A percentile compares a stretch with the other conserved stretches of the same genome.
Evolutionary conservation across 2,797 vertebrate species (phyloP).

Genomic region (Heliangelus exortis): DNA sequence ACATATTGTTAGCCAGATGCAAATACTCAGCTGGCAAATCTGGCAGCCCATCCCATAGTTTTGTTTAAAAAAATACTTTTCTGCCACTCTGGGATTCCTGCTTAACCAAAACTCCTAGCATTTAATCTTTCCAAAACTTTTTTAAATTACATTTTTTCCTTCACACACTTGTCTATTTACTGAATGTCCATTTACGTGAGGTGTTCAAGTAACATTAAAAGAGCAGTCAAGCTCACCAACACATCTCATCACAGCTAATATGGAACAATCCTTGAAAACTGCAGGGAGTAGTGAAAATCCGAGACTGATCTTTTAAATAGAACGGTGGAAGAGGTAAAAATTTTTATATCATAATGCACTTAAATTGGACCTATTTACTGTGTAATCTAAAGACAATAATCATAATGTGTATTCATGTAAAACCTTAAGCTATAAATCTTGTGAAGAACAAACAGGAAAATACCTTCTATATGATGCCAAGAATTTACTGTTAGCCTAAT

Average conservation of each 20-base stretch:
- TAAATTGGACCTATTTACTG: not conserved
- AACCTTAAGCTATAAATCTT: not conserved
- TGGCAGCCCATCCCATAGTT: constrained; percentile 1
- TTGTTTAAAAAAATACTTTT: constrained; percentile 1
- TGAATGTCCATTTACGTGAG: not conserved
- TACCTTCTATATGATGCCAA: not conserved
- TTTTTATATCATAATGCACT: not conserved
- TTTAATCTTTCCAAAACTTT: not conserved
- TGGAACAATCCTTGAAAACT: not conserved
- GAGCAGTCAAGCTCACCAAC: not conserved
- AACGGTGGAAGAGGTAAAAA: not conserved
- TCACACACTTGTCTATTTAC: not conserved
- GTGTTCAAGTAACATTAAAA: not conserved
- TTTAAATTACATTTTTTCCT: not conserved
- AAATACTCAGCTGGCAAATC: constrained; percentile 45
- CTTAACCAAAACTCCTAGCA: not conserved
- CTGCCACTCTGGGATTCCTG: not conserved
- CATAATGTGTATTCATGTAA: not conserved
- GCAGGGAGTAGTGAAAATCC: not conserved
- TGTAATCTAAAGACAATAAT: not conserved
- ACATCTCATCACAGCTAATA: not conserved
- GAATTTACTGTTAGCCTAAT: not conserved
- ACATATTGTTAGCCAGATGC: constrained; percentile 22
- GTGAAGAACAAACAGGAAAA: not conserved
- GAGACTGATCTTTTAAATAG: not conserved